Evolutionary conservation across 2,113 vertebrate genomes (phyloP), one percentile per base, ranked within the genome.

Genomic region (Bujurquina vittata): DNA sequence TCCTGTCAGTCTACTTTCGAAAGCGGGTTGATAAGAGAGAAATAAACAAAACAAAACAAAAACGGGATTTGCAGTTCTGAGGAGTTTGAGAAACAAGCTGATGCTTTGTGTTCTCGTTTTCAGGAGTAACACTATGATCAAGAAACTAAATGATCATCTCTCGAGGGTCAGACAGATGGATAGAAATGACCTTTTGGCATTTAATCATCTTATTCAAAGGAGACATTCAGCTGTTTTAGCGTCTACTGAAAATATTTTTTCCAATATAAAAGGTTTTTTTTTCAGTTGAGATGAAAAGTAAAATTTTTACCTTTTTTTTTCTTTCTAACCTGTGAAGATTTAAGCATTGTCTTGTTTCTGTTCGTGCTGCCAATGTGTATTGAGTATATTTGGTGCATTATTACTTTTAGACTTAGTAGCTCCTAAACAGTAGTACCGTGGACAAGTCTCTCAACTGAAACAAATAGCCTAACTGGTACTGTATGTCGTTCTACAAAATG

Each of bases 391-490:
- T 29, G 40, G 0, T 49, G 40, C 5, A 0, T 29, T 49, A 0
- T 69, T 69, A 23, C 63, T 49, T 49, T 69, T 69, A 29, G 69
- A 52, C 12, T 54, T n/a, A 1, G 4, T 1, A 22, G 12, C n/a
- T 11, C 29, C 35, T 57, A 40, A 83, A 92, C 91, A 33, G 31
- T 33, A 94, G 93, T 69, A 92, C 92, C 90, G 92, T 33, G 87
- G 92, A 93, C 83, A 92, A 88, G 31, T 29, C 82, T 15, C 82
- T 72, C 60, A 80, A 58, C n/a, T 72, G 23, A 31, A 3, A 77
- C 57, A 33, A 43, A 31, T 46, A n/a, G 22, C 52, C 37, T 0
- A 69, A 12, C 29, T 29, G 2, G 1, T 20, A 29, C 7, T n/a
- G n/a, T n/a, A n/a, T n/a, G 2, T 63, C 2, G 40, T 62, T 31